These are phyloP conservation scores for Drosophila barbarae DNA, from an alignment of 2,888 invertebrate genomes.

Conservation along the genomic window DNA sequence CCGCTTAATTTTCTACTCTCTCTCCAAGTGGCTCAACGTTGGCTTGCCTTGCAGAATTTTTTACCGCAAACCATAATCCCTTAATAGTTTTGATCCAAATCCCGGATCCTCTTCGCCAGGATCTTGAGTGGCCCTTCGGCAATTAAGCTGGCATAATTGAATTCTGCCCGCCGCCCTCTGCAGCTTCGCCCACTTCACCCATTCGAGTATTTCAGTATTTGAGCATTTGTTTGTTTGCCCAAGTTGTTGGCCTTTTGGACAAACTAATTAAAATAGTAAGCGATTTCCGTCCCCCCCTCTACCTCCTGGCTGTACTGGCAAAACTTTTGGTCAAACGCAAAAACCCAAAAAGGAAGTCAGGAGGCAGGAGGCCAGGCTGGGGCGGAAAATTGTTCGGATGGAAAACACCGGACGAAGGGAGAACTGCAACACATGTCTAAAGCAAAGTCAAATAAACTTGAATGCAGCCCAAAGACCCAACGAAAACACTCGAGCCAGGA, in stretches of 20 bases:
- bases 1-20: too few relatives aligned
- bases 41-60: not conserved
- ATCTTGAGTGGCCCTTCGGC: slow-evolving; percentile 13
- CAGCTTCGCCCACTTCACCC: not conserved
- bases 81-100: not conserved
- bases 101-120: not conserved
- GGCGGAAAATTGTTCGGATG: not conserved
- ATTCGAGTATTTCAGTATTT: slow-evolving; percentile 33
- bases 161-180: slow-evolving; percentile 26
- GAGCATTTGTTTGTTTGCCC: slow-evolving; percentile 44
- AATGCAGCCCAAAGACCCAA: slow-evolving; percentile 23
- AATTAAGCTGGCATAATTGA: slow-evolving; percentile 60
- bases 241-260: slow-evolving; percentile 40
- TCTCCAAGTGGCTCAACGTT: not conserved
- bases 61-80: not conserved
- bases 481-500: not conserved
- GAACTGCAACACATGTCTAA: slow-evolving; percentile 36
- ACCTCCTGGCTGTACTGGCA: not conserved
- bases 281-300: slow-evolving; percentile 31
- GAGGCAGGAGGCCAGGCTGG: not conserved
- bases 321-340: slow-evolving; percentile 31
- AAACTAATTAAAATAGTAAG: slow-evolving; percentile 63
- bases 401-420: not conserved
- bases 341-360: slow-evolving; percentile 13
- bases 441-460: slow-evolving; percentile 49